Evolutionary conservation across 2,888 invertebrate species (phyloP).

Genomic region (Apodemia zela): DNA sequence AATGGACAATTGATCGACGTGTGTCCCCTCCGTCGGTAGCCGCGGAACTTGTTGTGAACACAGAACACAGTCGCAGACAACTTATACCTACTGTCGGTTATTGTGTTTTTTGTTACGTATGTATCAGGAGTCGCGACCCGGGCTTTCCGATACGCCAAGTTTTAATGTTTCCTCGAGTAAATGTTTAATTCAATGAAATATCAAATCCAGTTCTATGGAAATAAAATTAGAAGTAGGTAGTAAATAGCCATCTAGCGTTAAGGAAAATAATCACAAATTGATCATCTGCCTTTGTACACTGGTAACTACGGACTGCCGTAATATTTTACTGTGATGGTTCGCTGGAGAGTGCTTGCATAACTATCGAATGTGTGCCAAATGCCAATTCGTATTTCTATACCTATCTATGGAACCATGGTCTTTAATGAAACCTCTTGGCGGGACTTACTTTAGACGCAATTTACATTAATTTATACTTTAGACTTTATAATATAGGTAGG

Average conservation of each 20-base stretch:
- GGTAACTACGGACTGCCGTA: neutral
- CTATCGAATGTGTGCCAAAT: neutral
- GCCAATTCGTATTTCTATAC: neutral
- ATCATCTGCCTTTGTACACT: neutral
- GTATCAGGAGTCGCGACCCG: conserved; percentile 18
- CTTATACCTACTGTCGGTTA: conserved; percentile 42
- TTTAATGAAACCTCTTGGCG: neutral
- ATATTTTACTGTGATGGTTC: neutral
- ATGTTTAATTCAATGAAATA: conserved; percentile 7
- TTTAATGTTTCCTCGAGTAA: neutral
- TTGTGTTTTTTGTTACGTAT: conserved; percentile 9
- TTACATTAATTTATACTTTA: no score
- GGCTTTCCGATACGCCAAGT: conserved; percentile 18
- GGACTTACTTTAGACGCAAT: no score
- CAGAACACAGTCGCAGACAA: conserved; percentile 41
- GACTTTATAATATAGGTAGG: no score
- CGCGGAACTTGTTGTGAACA: conserved; percentile 52
- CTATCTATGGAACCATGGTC: neutral
- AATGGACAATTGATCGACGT: conserved; percentile 40
- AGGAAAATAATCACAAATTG: conserved; percentile 13
- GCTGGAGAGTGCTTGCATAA: neutral
- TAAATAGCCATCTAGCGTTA: neutral
- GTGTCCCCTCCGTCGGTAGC: conserved; percentile 48
- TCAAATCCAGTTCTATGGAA: neutral
- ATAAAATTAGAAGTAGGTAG: no score